Conservation (phyloP, 2,888 invertebrate species). For the Oxyscelio sp. region DNA sequence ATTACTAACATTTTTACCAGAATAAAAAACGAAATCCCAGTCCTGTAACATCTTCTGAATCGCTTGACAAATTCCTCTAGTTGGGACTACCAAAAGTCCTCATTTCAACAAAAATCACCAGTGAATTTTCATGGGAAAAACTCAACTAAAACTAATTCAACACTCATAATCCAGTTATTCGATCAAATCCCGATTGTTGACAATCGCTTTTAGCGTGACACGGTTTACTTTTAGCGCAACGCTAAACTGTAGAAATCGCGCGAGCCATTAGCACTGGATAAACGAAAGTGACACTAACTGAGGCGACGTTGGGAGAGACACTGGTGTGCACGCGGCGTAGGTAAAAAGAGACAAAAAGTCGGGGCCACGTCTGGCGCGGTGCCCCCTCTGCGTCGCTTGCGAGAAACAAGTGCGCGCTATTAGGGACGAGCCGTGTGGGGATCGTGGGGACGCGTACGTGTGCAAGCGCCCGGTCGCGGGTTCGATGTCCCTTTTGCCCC, state of each 20-base stretch:
- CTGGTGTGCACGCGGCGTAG: conserved; percentile 57
- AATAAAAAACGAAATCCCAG: too few species aligned
- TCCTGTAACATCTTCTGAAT: too few species aligned
- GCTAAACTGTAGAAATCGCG: background rate
- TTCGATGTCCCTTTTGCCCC: conserved; percentile 79
- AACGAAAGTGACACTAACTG: conserved; percentile 58
- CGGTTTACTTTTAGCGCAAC: background rate
- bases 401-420: conserved; percentile 70
- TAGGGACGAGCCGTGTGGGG: conserved; percentile 47
- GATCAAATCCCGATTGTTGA: too few species aligned
- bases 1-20: too few species aligned
- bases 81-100: too few species aligned
- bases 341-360: conserved; percentile 69
- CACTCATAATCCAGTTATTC: too few species aligned
- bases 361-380: conserved; percentile 45
- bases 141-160: too few species aligned
- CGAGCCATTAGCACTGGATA: conserved; percentile 17
- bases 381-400: conserved; percentile 52
- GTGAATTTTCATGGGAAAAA: too few species aligned
- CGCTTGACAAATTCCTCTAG: too few species aligned
- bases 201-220: too few species aligned
- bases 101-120: too few species aligned
- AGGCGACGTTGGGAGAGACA: conserved; percentile 51
- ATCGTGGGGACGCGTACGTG: conserved; percentile 37
- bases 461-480: conserved; percentile 67